Evolutionary conservation across 1,140 invertebrate genomes (phyloP).

Genomic region (Sitobion miscanthi): DNA sequence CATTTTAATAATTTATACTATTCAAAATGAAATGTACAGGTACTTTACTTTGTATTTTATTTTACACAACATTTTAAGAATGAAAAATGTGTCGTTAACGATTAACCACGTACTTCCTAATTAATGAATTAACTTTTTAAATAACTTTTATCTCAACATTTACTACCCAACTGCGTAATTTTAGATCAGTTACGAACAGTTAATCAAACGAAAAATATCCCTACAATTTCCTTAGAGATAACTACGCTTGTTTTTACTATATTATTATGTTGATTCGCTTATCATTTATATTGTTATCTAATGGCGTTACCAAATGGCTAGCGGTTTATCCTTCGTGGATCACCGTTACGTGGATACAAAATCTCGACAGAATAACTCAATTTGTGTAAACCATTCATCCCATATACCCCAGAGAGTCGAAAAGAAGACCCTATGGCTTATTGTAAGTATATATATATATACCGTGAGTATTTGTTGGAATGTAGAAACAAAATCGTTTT

Average conservation of each 20-base stretch:
- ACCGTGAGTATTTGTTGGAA: neutral
- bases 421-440: slow-evolving; percentile 15
- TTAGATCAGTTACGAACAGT: neutral
- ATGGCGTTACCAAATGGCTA: slow-evolving; percentile 8
- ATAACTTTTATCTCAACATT: neutral
- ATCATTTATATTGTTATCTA: slow-evolving; percentile 16
- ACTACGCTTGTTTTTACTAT: neutral
- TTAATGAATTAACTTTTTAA: neutral
- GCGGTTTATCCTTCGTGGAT: slow-evolving; percentile 12
- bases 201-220: neutral
- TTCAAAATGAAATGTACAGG: neutral
- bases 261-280: slow-evolving; percentile 24
- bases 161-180: neutral
- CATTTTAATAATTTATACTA: neutral
- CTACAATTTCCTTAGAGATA: neutral
- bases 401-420: neutral
- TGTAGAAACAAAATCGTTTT: slow-evolving; percentile 49
- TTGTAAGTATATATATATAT: neutral
- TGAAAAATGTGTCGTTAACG: neutral
- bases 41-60: neutral
- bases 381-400: slow-evolving; percentile 23
- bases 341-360: neutral
- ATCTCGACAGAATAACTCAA: slow-evolving; percentile 49
- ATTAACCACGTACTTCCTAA: neutral
- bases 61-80: neutral